Evolutionary conservation across 2,797 vertebrate species (phyloP).

Genomic region (Sebastes taczanowskii): DNA sequence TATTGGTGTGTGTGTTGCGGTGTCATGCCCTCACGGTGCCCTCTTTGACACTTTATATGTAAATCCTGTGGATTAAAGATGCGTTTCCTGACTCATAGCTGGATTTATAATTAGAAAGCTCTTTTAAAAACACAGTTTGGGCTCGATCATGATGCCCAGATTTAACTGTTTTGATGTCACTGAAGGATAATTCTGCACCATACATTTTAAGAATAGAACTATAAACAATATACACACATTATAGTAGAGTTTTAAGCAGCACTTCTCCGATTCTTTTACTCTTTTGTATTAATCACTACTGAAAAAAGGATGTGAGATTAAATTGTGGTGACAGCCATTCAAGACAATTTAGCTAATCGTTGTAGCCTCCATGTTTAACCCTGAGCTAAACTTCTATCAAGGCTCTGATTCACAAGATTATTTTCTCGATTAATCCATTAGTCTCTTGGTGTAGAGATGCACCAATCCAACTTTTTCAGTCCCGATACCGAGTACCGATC

Average conservation of each 20-base stretch:
- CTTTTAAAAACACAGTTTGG: background rate
- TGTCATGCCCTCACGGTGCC: background rate
- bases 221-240: background rate
- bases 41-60: slow-evolving; percentile 2
- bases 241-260: background rate
- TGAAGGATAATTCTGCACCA: background rate
- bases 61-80: slow-evolving; percentile 27
- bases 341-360: background rate
- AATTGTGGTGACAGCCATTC: background rate
- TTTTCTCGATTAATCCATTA: background rate
- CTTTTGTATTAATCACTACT: background rate
- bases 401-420: background rate
- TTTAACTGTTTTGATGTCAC: background rate
- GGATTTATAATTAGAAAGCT: slow-evolving; percentile 24
- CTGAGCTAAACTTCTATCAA: background rate
- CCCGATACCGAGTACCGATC: too few relatives aligned
- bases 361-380: background rate
- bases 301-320: background rate
- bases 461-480: too few relatives aligned
- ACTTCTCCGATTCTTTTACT: background rate
- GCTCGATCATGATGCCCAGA: background rate
- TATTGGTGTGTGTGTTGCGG: background rate
- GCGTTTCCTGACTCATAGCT: background rate
- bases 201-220: background rate
- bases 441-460: too few relatives aligned